Evolutionary conservation across 2,797 vertebrate genomes (phyloP).

Genomic region (Zenarchopterus dispar): DNA sequence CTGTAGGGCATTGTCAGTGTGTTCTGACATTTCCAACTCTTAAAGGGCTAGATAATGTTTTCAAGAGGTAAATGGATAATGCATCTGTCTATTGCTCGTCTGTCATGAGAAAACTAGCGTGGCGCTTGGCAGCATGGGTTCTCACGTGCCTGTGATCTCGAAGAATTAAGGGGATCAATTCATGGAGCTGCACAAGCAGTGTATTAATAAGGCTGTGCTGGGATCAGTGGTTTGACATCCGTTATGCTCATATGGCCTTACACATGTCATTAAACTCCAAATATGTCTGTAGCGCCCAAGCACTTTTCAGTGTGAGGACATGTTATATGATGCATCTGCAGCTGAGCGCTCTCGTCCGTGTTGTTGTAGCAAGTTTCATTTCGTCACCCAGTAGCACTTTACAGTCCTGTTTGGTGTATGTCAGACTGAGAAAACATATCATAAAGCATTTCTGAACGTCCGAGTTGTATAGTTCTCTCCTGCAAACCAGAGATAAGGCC

Average conservation of each 20-base stretch:
- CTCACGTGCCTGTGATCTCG: not conserved
- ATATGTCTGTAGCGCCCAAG: not conserved
- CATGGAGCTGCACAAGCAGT: conserved; percentile 8
- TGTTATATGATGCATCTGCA: no score
- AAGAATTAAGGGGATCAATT: not conserved
- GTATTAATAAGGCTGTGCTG: conserved; percentile 1
- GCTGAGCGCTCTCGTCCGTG: no score
- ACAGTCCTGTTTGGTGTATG: no score
- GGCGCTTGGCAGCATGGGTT: not conserved
- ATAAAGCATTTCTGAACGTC: no score
- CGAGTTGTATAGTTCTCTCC: no score
- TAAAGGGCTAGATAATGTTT: no score
- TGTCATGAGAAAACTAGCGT: not conserved
- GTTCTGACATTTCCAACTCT: conserved; percentile 20
- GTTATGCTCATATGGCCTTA: not conserved
- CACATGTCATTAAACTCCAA: conserved; percentile 15
- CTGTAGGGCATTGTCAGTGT: conserved; percentile 1
- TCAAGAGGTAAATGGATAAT: no score
- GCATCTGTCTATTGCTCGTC: no score
- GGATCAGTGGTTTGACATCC: not conserved
- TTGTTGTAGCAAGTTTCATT: no score
- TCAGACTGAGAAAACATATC: no score
- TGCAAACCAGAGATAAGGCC: not conserved
- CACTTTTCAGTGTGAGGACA: no score
- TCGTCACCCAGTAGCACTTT: no score